Evolutionary conservation across 2,888 invertebrate genomes (phyloP), one percentile per base, ranked within the genome.

Genomic region (Stenichneumon culpator): DNA sequence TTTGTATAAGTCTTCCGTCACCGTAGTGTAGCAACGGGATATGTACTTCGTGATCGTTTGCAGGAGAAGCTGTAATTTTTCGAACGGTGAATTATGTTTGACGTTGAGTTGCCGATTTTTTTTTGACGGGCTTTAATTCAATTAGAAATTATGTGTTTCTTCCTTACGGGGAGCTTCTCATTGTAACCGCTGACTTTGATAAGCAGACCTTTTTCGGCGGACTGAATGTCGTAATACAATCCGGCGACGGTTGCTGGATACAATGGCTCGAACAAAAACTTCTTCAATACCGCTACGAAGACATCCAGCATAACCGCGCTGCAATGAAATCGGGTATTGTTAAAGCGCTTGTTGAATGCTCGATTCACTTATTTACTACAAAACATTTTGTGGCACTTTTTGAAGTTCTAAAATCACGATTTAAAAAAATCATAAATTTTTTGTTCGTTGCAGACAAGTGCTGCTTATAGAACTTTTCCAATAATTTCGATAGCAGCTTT

Each of bases 191-290:
- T 94, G 16, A 97, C 94, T 93, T 95, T 95, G 54, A 97, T 90
- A 16, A 95, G 93, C 19, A 97, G 90, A 9, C 98, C 98, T 92
- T 95, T 96, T 83, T 97, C 96, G 0, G 94, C 94, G 0, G 95
- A 94, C 88, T 94, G 95, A 36, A 97, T 93, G 0, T 94, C 94
- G 91, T 96, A 96, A 14, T 94, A 93, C 16, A 97, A 94, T 78
- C 97, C 96, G 2, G 97, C 97, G 92, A 96, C 95, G 44, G 95
- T 94, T 0, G 97, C 97, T 50, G 97, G 96, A 91, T 97, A 97
- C 1, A 96, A 94, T 90, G 96, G 96, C 94, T 97, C 97, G 89
- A 95, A 94, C 67, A 96, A 91, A 54, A 95, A 92, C 86, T 95
- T 94, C 85, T 95, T 94, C 14, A 97, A 91, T 79, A 96, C 91